A percentile compares a stretch with the other conserved stretches of the same genome.
These are phyloP conservation scores for Clupea harengus DNA, from an alignment of 2,113 vertebrate genomes.

Conservation along the genomic window DNA sequence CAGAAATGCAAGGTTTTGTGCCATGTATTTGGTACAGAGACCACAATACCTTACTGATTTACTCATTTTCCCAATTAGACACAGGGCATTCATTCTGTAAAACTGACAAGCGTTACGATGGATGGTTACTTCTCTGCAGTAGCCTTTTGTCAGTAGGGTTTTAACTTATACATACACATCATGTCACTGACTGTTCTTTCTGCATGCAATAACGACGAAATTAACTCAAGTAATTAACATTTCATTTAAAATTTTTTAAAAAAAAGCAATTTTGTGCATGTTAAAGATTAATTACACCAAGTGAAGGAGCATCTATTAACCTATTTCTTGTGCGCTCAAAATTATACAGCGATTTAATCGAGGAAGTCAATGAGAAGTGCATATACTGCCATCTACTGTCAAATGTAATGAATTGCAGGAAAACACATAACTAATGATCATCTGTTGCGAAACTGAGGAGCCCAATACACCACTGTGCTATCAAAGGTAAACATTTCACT, in stretches of 20 bases:
- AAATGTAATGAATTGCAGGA: background rate
- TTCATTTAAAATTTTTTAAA: background rate
- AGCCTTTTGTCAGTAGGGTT: background rate
- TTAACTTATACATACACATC: background rate
- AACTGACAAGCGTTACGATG: background rate
- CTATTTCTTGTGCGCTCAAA: background rate
- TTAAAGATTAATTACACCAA: background rate
- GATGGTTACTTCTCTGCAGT: background rate
- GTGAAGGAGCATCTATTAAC: background rate
- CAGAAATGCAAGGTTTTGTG: background rate
- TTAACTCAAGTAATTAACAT: background rate
- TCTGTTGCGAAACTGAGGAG: background rate
- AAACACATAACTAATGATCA: background rate
- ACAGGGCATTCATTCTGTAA: background rate
- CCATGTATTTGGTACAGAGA: background rate
- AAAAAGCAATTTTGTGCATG: background rate
- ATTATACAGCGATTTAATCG: background rate
- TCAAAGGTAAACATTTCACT: background rate
- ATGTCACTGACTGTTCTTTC: background rate
- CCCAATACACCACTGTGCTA: background rate
- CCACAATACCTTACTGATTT: background rate
- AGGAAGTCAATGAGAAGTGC: background rate
- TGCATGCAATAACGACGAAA: background rate
- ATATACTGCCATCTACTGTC: conserved; percentile 29
- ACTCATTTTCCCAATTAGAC: background rate